A percentile compares a stretch with the other conserved stretches of the same genome.
phyloP scores from a whole-genome alignment of 2,888 invertebrate genomes.

The Sepioteuthis lessoniana region DNA sequence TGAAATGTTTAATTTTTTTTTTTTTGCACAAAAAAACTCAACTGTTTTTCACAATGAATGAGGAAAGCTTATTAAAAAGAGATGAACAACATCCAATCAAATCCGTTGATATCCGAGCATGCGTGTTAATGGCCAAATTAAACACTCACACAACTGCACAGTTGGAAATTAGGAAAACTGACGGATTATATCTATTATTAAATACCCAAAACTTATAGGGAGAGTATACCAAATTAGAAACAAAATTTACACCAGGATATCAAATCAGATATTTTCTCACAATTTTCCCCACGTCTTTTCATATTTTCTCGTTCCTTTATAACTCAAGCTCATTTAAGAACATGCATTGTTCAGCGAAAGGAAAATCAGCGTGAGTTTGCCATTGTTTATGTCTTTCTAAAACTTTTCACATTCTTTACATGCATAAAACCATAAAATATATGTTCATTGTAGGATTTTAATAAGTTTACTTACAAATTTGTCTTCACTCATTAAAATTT shows the following conservation, averaged over 20 bases:
- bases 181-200: neutral
- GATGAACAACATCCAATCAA: neutral
- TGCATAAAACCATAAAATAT: neutral
- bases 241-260: neutral
- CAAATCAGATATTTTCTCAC: neutral
- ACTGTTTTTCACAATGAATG: neutral
- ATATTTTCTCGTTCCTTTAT: neutral
- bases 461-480: neutral
- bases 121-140: neutral
- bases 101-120: too few relatives aligned
- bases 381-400: neutral
- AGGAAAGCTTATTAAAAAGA: neutral
- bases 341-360: neutral
- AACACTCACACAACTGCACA: neutral
- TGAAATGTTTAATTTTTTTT: too few relatives aligned
- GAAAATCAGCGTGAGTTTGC: neutral
- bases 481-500: neutral
- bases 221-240: neutral
- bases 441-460: neutral
- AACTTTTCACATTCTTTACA: neutral
- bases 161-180: neutral
- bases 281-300: neutral
- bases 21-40: neutral
- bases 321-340: neutral
- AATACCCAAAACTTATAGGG: neutral